Evolutionary conservation across 92 coral and sea anemone species (phyloP).

Genomic region (Bergia sp.): DNA sequence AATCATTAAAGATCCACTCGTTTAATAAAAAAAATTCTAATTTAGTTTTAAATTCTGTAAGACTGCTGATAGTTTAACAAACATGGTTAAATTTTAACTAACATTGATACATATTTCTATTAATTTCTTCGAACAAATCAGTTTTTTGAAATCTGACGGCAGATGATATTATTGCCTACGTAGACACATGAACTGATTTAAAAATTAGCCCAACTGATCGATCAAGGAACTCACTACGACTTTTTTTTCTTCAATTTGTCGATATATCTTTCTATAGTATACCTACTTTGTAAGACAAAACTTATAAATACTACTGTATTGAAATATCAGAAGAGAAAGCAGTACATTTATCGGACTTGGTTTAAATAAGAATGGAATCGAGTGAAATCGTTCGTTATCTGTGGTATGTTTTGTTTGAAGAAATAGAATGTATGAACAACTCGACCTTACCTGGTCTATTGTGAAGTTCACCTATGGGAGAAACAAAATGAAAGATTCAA

Average conservation of each 20-base stretch:
- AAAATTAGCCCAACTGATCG: not conserved
- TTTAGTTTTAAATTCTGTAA: no score
- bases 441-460: constrained; percentile 90
- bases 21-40: no score
- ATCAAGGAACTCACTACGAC: no score
- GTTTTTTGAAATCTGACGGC: no score
- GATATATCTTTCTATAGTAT: not conserved
- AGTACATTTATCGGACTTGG: not conserved
- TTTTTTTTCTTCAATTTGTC: not conserved
- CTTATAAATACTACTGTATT: not conserved
- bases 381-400: not conserved
- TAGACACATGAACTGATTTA: not conserved
- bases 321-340: not conserved
- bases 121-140: no score
- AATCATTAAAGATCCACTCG: no score
- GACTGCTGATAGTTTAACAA: no score
- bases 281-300: not conserved
- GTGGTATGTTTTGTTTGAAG: not conserved
- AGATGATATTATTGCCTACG: not conserved
- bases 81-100: no score
- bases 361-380: not conserved
- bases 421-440: not conserved
- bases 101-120: no score
- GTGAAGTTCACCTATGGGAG: constrained; percentile 90
- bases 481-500: constrained; percentile 12